These are phyloP conservation scores for Calcarius lapponicus DNA, from an alignment of 2,797 vertebrate species.

Conservation along the genomic window DNA sequence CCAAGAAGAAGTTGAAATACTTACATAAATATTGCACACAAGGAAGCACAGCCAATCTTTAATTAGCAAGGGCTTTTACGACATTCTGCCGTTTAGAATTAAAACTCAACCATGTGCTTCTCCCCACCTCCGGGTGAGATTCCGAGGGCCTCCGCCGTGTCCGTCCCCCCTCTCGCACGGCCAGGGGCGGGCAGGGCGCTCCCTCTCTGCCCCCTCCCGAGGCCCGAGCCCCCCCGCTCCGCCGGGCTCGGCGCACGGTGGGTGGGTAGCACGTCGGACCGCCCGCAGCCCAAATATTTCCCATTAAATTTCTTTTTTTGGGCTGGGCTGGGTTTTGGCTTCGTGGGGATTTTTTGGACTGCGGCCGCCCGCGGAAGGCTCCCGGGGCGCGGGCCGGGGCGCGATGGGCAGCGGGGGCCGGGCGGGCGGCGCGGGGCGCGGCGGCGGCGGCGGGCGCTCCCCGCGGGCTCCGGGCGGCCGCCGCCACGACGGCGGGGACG, in stretches of 20 bases:
- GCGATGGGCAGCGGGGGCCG: neutral
- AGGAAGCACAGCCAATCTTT: neutral
- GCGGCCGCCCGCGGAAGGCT: neutral
- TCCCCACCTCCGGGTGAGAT: neutral
- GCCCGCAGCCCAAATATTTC: neutral
- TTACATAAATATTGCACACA: neutral
- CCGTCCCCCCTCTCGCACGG: neutral
- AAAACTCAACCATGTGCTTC: conserved; percentile 54
- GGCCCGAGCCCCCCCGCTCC: neutral
- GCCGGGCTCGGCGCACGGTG: neutral
- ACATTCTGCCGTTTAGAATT: conserved; percentile 43
- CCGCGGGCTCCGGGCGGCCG: neutral
- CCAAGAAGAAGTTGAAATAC: conserved; percentile 1
- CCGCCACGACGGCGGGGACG: neutral
- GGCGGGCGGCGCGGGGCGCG: neutral
- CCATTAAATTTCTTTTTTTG: neutral
- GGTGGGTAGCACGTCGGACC: neutral
- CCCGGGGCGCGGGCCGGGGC: neutral
- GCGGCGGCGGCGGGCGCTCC: neutral
- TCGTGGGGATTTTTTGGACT: neutral
- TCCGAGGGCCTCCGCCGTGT: neutral
- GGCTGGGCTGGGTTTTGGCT: neutral
- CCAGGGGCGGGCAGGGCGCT: neutral
- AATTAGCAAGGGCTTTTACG: conserved; percentile 19
- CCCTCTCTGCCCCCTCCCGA: neutral